Evolutionary conservation across 2,888 invertebrate genomes (phyloP).

Genomic region (Strigamia crassipes): DNA sequence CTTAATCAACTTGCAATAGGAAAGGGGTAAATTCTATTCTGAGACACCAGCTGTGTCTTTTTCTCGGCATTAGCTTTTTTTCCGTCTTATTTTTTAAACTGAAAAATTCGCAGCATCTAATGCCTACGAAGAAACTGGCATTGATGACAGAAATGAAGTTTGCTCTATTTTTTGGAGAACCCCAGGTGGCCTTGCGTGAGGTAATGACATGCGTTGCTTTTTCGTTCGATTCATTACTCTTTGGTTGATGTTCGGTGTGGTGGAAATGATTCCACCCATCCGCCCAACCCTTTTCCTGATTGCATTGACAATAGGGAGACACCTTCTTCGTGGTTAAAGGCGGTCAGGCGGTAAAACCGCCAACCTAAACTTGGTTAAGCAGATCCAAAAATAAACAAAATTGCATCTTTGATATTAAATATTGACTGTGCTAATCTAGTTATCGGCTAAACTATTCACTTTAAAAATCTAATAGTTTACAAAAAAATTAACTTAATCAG

Average conservation of each 20-base stretch:
- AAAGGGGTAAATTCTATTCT: slow-evolving; percentile 37
- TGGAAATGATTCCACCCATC: slow-evolving; percentile 42
- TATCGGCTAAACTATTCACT: neutral
- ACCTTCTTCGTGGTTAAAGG: slow-evolving; percentile 33
- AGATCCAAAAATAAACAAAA: slow-evolving; percentile 14
- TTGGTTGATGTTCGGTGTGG: slow-evolving; percentile 37
- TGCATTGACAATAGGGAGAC: slow-evolving; percentile 29
- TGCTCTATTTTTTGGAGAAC: slow-evolving; percentile 4
- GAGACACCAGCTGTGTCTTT: slow-evolving; percentile 24
- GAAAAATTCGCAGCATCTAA: neutral
- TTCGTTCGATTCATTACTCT: slow-evolving; percentile 40
- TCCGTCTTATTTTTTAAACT: neutral
- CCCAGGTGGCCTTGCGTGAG: slow-evolving; percentile 27
- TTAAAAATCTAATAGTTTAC: too few species aligned
- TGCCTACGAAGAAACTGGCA: slow-evolving; percentile 1
- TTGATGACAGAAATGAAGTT: neutral
- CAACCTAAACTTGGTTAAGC: slow-evolving; percentile 1
- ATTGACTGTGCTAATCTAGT: neutral
- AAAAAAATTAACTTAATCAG: too few species aligned
- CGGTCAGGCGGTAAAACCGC: slow-evolving; percentile 24
- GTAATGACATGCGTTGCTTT: slow-evolving; percentile 37
- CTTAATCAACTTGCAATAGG: slow-evolving; percentile 40
- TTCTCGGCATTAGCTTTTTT: neutral
- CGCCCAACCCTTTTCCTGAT: slow-evolving; percentile 42
- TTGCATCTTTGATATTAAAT: neutral